A percentile compares a stretch with the other conserved stretches of the same genome.
phyloP scores from a whole-genome alignment of 2,888 invertebrate genomes.

The Plebejus melissa region DNA sequence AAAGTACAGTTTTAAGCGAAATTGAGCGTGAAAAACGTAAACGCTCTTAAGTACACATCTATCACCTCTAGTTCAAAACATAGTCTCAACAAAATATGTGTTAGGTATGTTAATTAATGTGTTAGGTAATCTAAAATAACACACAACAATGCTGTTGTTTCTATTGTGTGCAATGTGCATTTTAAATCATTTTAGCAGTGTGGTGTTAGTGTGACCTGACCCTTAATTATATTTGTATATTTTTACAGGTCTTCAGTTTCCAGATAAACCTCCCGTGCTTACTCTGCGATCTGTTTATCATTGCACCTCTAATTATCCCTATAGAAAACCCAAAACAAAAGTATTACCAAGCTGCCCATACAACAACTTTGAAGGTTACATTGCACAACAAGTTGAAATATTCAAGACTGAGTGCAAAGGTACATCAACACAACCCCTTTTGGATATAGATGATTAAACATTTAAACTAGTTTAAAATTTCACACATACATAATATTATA shows the following conservation, averaged over 20 bases:
- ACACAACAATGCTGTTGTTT: background rate
- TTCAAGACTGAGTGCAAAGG: constrained; percentile 71
- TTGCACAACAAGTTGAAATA: constrained; percentile 69
- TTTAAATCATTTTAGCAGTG: background rate
- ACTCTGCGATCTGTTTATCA: constrained; percentile 80
- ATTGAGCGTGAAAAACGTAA: too few relatives aligned
- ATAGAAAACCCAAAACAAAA: constrained; percentile 68
- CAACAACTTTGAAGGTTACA: constrained; percentile 67
- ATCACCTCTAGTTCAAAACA: too few relatives aligned
- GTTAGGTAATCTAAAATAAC: too few relatives aligned
- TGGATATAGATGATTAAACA: constrained; percentile 52
- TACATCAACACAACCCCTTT: constrained; percentile 45
- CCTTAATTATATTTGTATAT: constrained; percentile 28
- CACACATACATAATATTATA: too few relatives aligned
- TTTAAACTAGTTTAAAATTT: background rate
- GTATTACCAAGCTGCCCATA: constrained; percentile 63
- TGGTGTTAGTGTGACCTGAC: background rate
- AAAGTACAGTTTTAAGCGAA: too few relatives aligned
- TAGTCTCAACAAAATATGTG: too few relatives aligned
- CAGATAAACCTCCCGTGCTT: constrained; percentile 75
- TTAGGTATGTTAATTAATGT: too few relatives aligned
- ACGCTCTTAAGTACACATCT: too few relatives aligned
- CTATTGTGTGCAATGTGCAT: background rate
- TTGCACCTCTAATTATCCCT: constrained; percentile 41
- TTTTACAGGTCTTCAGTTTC: constrained; percentile 70